These are phyloP conservation scores for Deilephila elpenor DNA, from an alignment of 2,888 invertebrate species.

Conservation along the genomic window DNA sequence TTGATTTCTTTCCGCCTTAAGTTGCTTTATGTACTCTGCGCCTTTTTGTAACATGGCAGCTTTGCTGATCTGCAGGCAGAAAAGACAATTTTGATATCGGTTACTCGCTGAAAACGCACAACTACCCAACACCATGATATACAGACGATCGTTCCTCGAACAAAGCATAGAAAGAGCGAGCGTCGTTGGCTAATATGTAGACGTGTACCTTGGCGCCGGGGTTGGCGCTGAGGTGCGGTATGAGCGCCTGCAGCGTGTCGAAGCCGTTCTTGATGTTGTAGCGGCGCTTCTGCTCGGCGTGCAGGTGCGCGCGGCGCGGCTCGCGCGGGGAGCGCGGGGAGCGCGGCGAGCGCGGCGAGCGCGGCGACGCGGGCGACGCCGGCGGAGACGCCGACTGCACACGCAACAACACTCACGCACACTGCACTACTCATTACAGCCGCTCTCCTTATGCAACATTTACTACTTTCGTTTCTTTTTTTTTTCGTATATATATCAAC, in stretches of 20 bases:
- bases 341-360: slow-evolving; percentile 86
- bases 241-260: slow-evolving; percentile 95
- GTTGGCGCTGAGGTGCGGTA: slow-evolving; percentile 95
- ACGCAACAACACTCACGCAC: slow-evolving; percentile 9
- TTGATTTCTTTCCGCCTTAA: slow-evolving; percentile 93
- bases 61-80: slow-evolving; percentile 89
- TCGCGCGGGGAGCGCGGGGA: slow-evolving; percentile 85
- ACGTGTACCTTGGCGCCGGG: slow-evolving; percentile 91
- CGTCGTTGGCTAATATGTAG: background rate
- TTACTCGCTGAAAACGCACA: too few relatives aligned
- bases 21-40: slow-evolving; percentile 96
- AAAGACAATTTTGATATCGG: too few relatives aligned
- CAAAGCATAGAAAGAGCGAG: too few relatives aligned
- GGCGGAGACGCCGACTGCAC: slow-evolving; percentile 80
- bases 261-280: slow-evolving; percentile 99
- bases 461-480: background rate
- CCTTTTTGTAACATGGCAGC: slow-evolving; percentile 98
- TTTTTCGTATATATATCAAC: too few relatives aligned
- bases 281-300: slow-evolving; percentile 97
- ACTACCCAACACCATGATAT: too few relatives aligned
- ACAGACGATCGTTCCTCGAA: too few relatives aligned
- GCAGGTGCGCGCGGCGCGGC: slow-evolving; percentile 95
- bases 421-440: background rate
- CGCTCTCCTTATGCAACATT: background rate
- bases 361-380: slow-evolving; percentile 84